These are phyloP conservation scores for Oscheius sp. DNA, from an alignment of 2,888 invertebrate genomes.

Conservation along the genomic window DNA sequence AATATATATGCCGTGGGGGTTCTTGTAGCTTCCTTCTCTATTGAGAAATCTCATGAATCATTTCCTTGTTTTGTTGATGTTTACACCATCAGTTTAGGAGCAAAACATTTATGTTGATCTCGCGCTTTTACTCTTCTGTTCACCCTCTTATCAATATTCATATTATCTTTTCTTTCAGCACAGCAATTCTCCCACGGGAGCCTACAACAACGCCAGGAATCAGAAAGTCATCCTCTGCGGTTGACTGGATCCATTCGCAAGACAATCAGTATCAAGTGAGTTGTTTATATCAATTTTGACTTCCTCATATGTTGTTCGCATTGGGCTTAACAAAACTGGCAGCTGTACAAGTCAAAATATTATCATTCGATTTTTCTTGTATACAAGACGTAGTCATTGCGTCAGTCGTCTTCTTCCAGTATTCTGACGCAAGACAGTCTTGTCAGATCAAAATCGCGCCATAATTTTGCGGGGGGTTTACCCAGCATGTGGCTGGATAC, in stretches of 20 bases:
- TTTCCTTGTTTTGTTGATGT: background rate
- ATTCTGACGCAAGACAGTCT: slow-evolving; percentile 20
- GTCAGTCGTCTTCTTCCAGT: too few relatives aligned
- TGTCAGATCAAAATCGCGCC: slow-evolving; percentile 10
- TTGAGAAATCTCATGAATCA: background rate
- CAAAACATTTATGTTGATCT: too few relatives aligned
- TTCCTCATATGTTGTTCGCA: slow-evolving; percentile 27
- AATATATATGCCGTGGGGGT: too few relatives aligned
- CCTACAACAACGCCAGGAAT: slow-evolving; percentile 35
- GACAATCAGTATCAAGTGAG: slow-evolving; percentile 17
- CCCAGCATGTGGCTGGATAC: slow-evolving; percentile 22
- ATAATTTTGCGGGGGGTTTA: slow-evolving; percentile 3
- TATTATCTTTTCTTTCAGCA: slow-evolving; percentile 39
- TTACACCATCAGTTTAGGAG: background rate
- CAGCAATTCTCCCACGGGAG: slow-evolving; percentile 45
- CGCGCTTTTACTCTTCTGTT: background rate
- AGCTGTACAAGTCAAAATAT: too few relatives aligned
- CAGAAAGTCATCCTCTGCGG: slow-evolving; percentile 55
- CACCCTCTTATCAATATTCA: background rate
- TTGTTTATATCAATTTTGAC: background rate
- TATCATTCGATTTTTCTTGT: too few relatives aligned
- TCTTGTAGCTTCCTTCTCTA: background rate
- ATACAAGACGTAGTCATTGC: too few relatives aligned
- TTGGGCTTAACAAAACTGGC: background rate
- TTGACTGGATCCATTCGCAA: slow-evolving; percentile 41